Evolutionary conservation across 2,888 invertebrate species (phyloP), one percentile per base, ranked within the genome.

Genomic region (Apotomis turbidana): DNA sequence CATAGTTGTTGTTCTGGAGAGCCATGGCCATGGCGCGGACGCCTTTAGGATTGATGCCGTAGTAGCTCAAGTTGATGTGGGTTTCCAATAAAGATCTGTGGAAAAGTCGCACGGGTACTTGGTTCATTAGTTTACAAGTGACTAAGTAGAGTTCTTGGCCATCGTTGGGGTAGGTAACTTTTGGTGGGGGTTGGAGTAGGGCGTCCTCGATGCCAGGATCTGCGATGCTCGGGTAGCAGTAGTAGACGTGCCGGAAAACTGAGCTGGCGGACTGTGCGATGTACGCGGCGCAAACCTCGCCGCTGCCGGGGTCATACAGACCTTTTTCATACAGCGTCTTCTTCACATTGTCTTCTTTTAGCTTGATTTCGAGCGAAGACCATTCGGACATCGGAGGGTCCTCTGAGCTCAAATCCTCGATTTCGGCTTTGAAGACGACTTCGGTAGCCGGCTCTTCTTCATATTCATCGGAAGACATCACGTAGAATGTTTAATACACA

Each of bases 201-300:
- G 91, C 90, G 3, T 79, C 71, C 10, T 77, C 66, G 44, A 92
- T 87, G 0, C 91, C 91, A 57, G 92, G 93, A 73, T 92, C 88
- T n/a, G 8, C 1, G 4, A 92, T 83, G 3, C 85, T 79, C 1
- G 91, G 92, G 66, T 91, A 93, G 59, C 81, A 82, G 71, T 81
- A 90, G 73, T 89, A 91, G 0, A 84, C 83, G 64, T 93, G 91
- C n/a, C 77, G 78, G 0, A 87, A 67, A 0, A 92, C 75, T 3
- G 82, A 81, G 74, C 90, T 91, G 51, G 82, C 82, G 0, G 91
- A 91, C 78, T 86, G 76, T 0, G 79, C 3, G 3, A 90, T 74
- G 71, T 88, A 88, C 68, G 89, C 84, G 1, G 80, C 70, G 74
- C 91, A 92, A 76, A 91, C 74, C 74, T 90, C 87, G 5, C 84